Conservation (phyloP, 2,113 vertebrate species). For the Tachuris rubrigastra region DNA sequence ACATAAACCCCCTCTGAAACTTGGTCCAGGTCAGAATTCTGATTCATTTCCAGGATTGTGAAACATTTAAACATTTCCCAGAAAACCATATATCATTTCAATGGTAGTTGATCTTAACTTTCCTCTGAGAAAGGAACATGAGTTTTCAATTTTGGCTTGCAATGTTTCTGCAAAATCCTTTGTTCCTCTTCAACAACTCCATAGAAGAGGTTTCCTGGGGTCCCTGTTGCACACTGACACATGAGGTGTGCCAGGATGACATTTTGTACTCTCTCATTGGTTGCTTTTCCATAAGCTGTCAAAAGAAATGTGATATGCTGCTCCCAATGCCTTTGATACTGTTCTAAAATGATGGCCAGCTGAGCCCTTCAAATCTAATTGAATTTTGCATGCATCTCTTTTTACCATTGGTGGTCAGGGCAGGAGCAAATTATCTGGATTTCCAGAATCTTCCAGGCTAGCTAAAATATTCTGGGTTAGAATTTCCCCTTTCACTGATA, state of each 20-base stretch:
- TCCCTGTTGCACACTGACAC: conserved; percentile 1
- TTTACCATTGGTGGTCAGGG: background rate
- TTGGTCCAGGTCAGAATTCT: background rate
- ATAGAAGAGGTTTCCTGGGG: conserved; percentile 24
- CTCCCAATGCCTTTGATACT: conserved; percentile 45
- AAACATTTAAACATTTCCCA: background rate
- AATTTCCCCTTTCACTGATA: background rate
- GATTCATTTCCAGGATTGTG: background rate
- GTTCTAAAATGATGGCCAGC: conserved; percentile 49
- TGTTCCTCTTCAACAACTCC: conserved; percentile 39
- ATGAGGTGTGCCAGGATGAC: conserved; percentile 24
- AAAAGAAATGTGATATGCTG: background rate
- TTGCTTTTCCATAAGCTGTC: conserved; percentile 21
- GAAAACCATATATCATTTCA: background rate
- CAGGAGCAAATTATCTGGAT: background rate
- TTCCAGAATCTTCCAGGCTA: background rate
- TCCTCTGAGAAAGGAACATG: background rate
- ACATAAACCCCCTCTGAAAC: background rate
- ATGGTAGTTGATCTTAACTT: background rate
- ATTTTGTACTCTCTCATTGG: conserved; percentile 39
- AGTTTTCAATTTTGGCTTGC: conserved; percentile 32
- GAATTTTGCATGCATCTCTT: conserved; percentile 54
- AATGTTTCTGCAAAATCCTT: conserved; percentile 35
- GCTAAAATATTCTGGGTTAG: conserved; percentile 22
- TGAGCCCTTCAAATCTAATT: conserved; percentile 53